phyloP scores from a whole-genome alignment of 2,113 vertebrate genomes.

The Gnathonemus echidnorhynchus region DNA sequence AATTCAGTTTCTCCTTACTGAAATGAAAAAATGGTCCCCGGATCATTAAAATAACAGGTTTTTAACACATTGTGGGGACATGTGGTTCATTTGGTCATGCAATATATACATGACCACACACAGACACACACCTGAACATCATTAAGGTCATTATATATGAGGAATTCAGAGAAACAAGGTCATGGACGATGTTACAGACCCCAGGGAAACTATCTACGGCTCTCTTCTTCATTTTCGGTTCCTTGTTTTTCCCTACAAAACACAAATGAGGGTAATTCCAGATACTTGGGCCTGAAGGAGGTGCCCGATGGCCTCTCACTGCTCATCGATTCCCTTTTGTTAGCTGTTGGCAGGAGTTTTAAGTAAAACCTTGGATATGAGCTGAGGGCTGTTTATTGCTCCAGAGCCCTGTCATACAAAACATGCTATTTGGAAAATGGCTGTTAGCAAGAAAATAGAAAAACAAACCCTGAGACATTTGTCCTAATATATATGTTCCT shows the following conservation, averaged over 20 bases:
- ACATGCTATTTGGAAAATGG: background rate
- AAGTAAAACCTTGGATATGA: background rate
- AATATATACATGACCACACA: background rate
- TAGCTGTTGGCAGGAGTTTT: background rate
- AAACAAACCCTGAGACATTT: background rate
- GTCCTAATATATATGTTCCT: background rate
- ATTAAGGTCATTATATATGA: background rate
- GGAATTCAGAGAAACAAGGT: background rate
- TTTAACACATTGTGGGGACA: background rate
- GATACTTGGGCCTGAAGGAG: background rate
- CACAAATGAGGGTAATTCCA: conserved; percentile 1
- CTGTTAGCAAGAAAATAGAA: background rate
- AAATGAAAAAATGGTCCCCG: background rate
- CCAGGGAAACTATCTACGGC: background rate
- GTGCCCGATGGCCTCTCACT: background rate
- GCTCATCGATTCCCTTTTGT: background rate
- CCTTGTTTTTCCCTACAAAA: background rate
- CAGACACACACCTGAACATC: background rate
- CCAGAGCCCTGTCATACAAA: background rate
- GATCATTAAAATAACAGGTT: background rate
- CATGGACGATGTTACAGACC: background rate
- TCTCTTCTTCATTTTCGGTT: background rate
- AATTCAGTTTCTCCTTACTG: background rate
- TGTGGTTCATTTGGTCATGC: background rate
- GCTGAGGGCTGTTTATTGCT: background rate